These are phyloP conservation scores for Capromys pilorides DNA, from an alignment of 2,797 vertebrate species.

Conservation along the genomic window DNA sequence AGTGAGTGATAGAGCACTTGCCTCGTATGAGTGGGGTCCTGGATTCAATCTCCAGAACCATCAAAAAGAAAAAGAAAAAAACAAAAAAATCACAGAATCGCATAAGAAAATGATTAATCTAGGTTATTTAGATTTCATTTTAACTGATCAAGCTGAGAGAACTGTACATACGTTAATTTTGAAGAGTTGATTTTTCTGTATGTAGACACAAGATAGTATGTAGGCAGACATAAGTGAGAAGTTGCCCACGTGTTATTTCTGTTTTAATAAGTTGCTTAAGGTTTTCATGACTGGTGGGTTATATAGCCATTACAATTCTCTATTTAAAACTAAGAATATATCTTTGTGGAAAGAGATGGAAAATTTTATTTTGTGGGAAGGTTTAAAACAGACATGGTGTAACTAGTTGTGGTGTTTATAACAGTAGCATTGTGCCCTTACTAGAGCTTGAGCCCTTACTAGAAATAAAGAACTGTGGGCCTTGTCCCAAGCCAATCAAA, in stretches of 20 bases:
- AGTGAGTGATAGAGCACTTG: neutral
- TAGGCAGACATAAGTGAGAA: neutral
- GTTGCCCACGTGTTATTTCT: neutral
- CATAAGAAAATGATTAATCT: neutral
- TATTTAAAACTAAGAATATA: constrained; percentile 43
- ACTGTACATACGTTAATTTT: constrained; percentile 6
- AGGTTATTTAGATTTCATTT: constrained; percentile 3
- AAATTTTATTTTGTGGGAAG: neutral
- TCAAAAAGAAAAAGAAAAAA: neutral
- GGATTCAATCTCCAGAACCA: neutral
- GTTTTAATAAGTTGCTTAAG: neutral
- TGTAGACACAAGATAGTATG: neutral
- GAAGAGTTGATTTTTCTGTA: neutral
- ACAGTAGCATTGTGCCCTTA: neutral
- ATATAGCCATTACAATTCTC: neutral
- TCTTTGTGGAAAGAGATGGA: neutral
- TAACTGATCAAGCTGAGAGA: neutral
- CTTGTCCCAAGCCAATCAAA: neutral
- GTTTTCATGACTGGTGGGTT: neutral
- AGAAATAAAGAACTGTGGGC: neutral
- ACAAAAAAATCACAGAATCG: neutral
- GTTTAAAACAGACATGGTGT: neutral
- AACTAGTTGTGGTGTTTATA: neutral
- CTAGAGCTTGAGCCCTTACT: neutral
- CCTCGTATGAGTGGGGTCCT: no score